Evolutionary conservation across 2,797 vertebrate species (phyloP), one percentile per base, ranked within the genome.

Genomic region (Eupleurogrammus muticus): DNA sequence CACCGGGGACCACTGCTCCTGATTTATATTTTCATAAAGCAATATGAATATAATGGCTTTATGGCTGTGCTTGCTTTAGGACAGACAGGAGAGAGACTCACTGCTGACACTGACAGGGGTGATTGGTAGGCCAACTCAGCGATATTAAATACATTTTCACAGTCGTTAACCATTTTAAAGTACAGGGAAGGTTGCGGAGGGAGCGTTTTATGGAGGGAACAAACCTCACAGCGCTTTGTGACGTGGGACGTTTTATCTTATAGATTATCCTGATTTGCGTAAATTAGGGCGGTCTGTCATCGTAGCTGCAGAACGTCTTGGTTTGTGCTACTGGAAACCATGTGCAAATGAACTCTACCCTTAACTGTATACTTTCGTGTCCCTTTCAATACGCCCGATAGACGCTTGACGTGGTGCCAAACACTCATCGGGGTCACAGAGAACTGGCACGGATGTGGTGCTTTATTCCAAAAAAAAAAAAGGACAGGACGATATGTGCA

Each of bases 21-120:
- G 85, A 88, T 90, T 90, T 85, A 88, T 89, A 72, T 82, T 87
- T 80, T 80, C 76, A 85, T 89, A 77, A 83, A 80, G 77, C 62
- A 70, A 72, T 69, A 70, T 75, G 70, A 80, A 77, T 78, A 74
- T 88, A 81, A 87, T 89, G 73, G 77, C 38, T 90, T 89, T 69
- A 86, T 47, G 28, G 66, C 66, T 1, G 50, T 14, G 73, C 80
- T 82, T 58, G 79, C 78, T 87, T 68, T 47, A 68, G 72, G 69
- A 75, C 70, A 77, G 78, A 79, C 53, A 19, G 52, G 62, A 69
- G 74, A 62, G 55, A 64, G 68, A 46, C 54, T 59, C 71, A 53
- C 54, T 24, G 52, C 63, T 54, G 40, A 44, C 40, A 70, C 32
- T 49, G 78, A 71, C 59, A 59, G 70, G 46, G 21, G 49, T 71